Evolutionary conservation across 2,113 vertebrate genomes (phyloP).

Genomic region (Pteropus alecto): DNA sequence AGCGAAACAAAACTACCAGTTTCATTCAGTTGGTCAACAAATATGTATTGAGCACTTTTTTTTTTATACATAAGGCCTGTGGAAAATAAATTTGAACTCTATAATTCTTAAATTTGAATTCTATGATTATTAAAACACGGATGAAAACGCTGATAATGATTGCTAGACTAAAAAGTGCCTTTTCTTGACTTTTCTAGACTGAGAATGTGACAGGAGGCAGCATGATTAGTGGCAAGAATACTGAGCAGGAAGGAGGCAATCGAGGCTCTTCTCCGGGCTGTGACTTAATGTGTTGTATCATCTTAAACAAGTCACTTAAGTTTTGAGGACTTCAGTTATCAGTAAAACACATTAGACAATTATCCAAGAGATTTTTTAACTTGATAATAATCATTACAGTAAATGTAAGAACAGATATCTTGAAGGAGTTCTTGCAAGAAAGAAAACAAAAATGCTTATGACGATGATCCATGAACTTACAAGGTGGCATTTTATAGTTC

Average conservation of each 20-base stretch:
- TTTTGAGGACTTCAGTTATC: background rate
- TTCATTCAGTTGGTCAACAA: slow-evolving; percentile 26
- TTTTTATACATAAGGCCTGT: background rate
- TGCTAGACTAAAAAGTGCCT: background rate
- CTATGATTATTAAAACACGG: background rate
- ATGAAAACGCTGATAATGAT: background rate
- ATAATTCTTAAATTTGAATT: background rate
- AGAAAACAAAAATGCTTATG: background rate
- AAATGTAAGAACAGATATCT: background rate
- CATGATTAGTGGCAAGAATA: background rate
- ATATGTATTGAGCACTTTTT: background rate
- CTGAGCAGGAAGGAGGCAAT: background rate
- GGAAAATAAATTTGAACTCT: background rate
- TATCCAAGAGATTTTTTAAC: background rate
- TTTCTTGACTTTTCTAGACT: background rate
- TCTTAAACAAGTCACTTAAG: background rate
- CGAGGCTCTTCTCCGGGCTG: background rate
- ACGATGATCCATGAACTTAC: background rate
- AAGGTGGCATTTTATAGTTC: background rate
- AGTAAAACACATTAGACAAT: background rate
- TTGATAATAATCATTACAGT: background rate
- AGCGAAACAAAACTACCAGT: background rate
- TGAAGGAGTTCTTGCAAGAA: background rate
- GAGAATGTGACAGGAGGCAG: background rate
- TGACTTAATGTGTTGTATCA: background rate